These are phyloP conservation scores for Chaunax sp. DNA, from an alignment of 2,797 vertebrate species.

Conservation along the genomic window DNA sequence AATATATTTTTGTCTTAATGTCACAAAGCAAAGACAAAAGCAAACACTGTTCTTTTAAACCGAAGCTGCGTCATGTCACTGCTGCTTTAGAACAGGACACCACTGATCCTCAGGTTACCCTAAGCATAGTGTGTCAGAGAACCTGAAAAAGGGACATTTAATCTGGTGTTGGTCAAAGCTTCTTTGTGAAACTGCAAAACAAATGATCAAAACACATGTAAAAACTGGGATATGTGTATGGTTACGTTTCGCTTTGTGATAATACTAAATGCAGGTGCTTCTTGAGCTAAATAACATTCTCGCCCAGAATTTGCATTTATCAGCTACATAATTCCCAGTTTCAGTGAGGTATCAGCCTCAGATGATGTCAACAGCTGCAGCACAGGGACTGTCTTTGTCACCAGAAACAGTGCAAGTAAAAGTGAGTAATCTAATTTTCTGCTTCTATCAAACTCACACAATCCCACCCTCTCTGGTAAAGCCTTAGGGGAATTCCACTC, in stretches of 20 bases:
- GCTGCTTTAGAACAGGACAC: constrained; percentile 68
- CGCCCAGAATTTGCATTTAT: constrained; percentile 10
- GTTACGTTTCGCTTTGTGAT: background rate
- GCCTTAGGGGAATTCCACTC: constrained; percentile 58
- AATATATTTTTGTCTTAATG: background rate
- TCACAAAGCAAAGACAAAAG: constrained; percentile 11
- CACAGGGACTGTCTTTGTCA: constrained; percentile 48
- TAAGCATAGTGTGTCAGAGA: constrained; percentile 37
- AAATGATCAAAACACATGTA: background rate
- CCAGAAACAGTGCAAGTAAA: constrained; percentile 61
- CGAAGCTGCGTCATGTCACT: background rate
- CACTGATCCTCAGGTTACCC: constrained; percentile 66
- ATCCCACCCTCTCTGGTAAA: constrained; percentile 52
- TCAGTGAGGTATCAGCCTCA: constrained; percentile 34
- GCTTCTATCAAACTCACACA: constrained; percentile 64
- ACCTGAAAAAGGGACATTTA: constrained; percentile 3
- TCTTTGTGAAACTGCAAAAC: constrained; percentile 4
- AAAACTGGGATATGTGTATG: background rate
- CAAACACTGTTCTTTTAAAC: constrained; percentile 18
- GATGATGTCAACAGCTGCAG: constrained; percentile 46
- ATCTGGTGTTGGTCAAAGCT: background rate
- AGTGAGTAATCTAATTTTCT: constrained; percentile 77
- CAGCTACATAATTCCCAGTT: constrained; percentile 23
- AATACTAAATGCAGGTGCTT: background rate
- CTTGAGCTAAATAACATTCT: background rate